These are phyloP conservation scores for Isaurus tuberculatus DNA, from an alignment of 92 coral and sea anemone species.

Conservation along the genomic window DNA sequence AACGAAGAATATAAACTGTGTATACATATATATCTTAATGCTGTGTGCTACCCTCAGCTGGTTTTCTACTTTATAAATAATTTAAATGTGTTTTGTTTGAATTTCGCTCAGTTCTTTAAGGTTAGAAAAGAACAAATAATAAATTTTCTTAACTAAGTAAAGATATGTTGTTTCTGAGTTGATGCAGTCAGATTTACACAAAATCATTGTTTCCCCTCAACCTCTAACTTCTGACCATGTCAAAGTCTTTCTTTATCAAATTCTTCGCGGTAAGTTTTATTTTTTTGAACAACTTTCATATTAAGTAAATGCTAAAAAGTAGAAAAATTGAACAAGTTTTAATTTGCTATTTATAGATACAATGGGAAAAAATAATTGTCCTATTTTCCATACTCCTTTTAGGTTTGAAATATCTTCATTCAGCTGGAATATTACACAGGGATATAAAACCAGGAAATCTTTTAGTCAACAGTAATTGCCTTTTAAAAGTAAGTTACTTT, in stretches of 20 bases:
- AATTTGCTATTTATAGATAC: neutral
- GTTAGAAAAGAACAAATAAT: neutral
- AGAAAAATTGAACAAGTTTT: neutral
- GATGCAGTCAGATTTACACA: constrained; percentile 99
- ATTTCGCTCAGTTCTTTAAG: neutral
- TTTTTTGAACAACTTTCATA: neutral
- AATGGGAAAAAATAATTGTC: neutral
- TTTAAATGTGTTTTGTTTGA: neutral
- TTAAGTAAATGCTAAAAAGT: too few relatives aligned
- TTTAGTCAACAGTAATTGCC: constrained; percentile 96
- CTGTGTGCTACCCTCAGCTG: too few relatives aligned
- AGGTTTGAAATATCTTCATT: constrained; percentile 96
- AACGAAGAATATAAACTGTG: too few relatives aligned
- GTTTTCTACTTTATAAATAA: neutral
- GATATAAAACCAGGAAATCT: constrained; percentile 99
- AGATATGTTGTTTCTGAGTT: constrained; percentile 98
- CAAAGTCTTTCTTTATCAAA: constrained; percentile 98
- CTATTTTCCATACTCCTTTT: neutral
- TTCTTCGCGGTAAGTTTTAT: constrained; percentile 83
- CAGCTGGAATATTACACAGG: constrained; percentile 94
- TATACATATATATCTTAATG: too few relatives aligned
- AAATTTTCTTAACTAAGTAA: constrained; percentile 53
- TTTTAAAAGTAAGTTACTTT: constrained; percentile 82
- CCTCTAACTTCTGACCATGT: constrained; percentile 98
- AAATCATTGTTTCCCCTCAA: constrained; percentile 98